Evolutionary conservation across 2,888 invertebrate genomes (phyloP), one percentile per base, ranked within the genome.

Genomic region (Hydriomena furcata): DNA sequence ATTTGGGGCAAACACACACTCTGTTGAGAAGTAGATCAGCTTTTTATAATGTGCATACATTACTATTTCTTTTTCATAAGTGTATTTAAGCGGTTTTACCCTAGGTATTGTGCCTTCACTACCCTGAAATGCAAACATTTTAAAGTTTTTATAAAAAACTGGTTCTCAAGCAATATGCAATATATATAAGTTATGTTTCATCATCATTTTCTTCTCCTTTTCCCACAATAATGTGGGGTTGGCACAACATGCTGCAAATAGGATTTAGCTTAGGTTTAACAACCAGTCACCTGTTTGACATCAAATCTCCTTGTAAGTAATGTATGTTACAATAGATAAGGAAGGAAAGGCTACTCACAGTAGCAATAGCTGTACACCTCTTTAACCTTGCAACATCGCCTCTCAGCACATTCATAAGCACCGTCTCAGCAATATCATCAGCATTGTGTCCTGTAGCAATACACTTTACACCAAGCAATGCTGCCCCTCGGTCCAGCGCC

Each of bases 61-160:
- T 0, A 99, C 99, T 73, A 99, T 99, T 91, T 99, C 99, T 75
- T 99, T 99, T 80, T 99, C 99, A 79, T 99, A 99, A 0, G 98
- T 95, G 77, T 99, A 99, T 77, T 99, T 99, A 28, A 99, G 93
- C 0, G 99, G 99, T 75, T 99, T 99, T 10, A 98, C 98, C 65
- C 99, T 91, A 1, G 97, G 96, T 68, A 99, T 95, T 6, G 95
- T 91, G 56, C 95, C 96, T 71, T 96, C 96, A 66, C 93, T 92
- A 58, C 94, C 93, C 94, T 94, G 71, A 52, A 91, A 55, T 11
- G 11, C 10, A 38, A 30, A 36, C 10, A 10, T 1, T 20, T 17
- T 11, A 37, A 2, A 11, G 20, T 11, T 21, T 28, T n/a, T n/a
- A n/a, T n/a, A n/a, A n/a, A n/a, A n/a, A n/a, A n/a, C n/a, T n/a